Base-by-base conservation (phyloP, 2,888 invertebrate genomes). In the Acleris emargana region DNA sequence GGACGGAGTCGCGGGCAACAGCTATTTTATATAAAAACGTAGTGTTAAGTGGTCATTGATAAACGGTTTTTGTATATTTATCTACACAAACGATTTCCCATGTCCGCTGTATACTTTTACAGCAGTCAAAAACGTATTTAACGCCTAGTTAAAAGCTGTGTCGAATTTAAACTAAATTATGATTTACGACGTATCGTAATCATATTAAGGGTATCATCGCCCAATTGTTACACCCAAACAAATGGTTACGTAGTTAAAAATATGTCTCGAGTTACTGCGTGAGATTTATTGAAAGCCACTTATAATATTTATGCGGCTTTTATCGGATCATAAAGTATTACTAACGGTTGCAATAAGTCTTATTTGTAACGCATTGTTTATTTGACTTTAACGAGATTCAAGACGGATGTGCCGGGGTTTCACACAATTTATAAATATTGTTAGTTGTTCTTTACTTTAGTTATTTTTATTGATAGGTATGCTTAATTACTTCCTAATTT, bases 251-350 rank as follows among this genome's bases (percentile, higher is more conserved):
- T 32, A 17, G 38, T 52, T 57, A 25, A 52, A 43, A 51, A 68
- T 68, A 71, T 74, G 77, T 76, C 76, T 76, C 68, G 67, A 72
- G 74, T 75, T 75, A 77, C 79, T 80, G 76, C 80, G 69, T 61
- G 67, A 73, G 79, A 83, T 82, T 83, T 84, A 83, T 84, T 81
- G 69, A 67, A 22, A 32, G 72, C 68, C 71, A 73, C 73, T 79
- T 80, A 76, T 74, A 69, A 67, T 74, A 77, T 78, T 79, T 76
- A 76, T 76, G 72, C 69, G 69, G 67, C 70, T 73, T 76, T 71
- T 73, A 67, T 69, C 43, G 63, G 45, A 64, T 77, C 75, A 71
- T 80, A 58, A 79, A 80, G 80, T 74, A 69, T 70, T 68, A 73
- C 79, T 77, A 75, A 76, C 74, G 72, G 32, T 54, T 20, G 38